Conservation (phyloP, 2,113 vertebrate species). For the Mixornis gularis region DNA sequence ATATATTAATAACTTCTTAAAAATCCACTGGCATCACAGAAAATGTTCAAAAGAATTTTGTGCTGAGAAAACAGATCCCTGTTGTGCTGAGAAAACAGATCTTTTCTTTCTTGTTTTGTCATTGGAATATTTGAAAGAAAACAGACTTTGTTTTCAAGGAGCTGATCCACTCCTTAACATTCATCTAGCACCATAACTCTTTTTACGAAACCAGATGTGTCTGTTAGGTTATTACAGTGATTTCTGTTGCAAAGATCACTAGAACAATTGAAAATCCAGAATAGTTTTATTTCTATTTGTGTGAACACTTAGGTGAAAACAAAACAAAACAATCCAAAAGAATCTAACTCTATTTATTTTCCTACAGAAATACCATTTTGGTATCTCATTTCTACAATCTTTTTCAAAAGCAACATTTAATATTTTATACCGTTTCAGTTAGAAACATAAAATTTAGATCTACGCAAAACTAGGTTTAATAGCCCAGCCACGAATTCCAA, state of each 20-base stretch:
- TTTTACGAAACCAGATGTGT: background rate
- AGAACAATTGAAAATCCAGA: background rate
- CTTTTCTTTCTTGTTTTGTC: background rate
- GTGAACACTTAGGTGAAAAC: background rate
- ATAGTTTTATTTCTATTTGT: background rate
- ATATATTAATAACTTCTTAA: background rate
- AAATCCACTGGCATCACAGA: background rate
- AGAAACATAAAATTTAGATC: background rate
- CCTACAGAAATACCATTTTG: background rate
- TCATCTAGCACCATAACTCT: background rate
- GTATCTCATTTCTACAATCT: background rate
- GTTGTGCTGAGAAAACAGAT: background rate
- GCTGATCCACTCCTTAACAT: background rate
- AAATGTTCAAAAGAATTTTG: background rate
- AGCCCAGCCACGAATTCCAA: constrained; percentile 1
- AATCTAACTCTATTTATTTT: background rate
- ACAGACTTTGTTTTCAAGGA: background rate
- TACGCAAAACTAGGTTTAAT: background rate
- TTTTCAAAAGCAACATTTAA: background rate
- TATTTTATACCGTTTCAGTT: background rate
- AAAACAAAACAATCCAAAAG: background rate
- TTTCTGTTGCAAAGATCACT: background rate
- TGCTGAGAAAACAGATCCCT: background rate
- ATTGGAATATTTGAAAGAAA: constrained; percentile 1
- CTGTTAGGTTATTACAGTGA: background rate